Evolutionary conservation across 1,140 invertebrate species (phyloP), one percentile per base, ranked within the genome.

Genomic region (Pseudoatta argentina): DNA sequence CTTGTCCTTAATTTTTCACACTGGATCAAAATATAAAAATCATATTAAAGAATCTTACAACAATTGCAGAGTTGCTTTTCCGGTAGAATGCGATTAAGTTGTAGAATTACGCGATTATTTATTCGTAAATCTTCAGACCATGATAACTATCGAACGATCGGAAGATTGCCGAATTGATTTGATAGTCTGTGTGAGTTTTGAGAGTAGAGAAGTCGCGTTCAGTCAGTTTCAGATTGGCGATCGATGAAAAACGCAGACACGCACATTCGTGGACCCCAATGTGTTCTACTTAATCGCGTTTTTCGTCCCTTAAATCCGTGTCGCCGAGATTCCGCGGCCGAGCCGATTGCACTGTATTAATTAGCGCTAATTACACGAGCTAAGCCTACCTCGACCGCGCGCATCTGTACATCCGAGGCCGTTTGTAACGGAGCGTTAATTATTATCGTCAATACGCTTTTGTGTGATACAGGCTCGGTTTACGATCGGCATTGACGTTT

Each of bases 321-420:
- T 39, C 5, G 59, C 30, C 18, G 30, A 79, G 61, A 82, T 86
- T 81, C 67, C 73, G 48, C 7, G 64, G 66, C 8, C 79, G 18
- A 63, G 63, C 48, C 24, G 48, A 51, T 30, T 39, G 30, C 55
- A 71, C 5, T 88, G 85, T 76, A 91, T 87, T 91, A 91, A 93
- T 92, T 93, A 91, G 71, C 86, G 72, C 53, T 93, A 91, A 92
- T 93, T 89, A 88, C 88, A 72, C 55, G 66, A 88, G 86, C 89
- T 93, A 91, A 92, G 73, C 87, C 78, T 67, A 83, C 55, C 73
- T 64, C 63, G 71, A 86, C 48, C 79, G 71, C 79, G 71, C 14
- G 61, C 73, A 85, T 85, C 39, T 79, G 61, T 48, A 63, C 67
- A 30, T 51, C 48, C 86, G 39, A 51, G 63, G 27, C 59, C 67